phyloP scores from a whole-genome alignment of 1,140 invertebrate species.

The Zophobas atratus region DNA sequence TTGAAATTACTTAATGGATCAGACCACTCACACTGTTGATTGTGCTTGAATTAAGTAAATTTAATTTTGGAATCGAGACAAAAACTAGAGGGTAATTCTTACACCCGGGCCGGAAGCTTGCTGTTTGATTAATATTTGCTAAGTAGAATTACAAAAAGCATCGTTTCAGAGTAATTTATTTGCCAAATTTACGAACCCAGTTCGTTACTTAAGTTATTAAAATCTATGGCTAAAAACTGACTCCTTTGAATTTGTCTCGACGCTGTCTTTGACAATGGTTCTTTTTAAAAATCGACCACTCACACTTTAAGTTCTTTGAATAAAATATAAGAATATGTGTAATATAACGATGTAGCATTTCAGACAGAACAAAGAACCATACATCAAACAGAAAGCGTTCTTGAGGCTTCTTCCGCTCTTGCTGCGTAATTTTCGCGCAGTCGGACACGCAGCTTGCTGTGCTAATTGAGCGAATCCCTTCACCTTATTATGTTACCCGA shows the following conservation, averaged over 20 bases:
- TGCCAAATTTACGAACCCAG: constrained; percentile 13
- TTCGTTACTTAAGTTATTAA: constrained; percentile 18
- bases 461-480: constrained; percentile 48
- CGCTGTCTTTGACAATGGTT: too few relatives aligned
- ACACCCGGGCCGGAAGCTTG: constrained; percentile 27
- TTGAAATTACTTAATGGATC: constrained; percentile 43
- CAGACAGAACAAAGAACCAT: constrained; percentile 17
- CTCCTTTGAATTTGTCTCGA: background rate
- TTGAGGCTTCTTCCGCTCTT: constrained; percentile 39
- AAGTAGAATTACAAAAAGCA: constrained; percentile 24
- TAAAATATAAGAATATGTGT: too few relatives aligned
- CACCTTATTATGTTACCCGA: constrained; percentile 46
- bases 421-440: constrained; percentile 42
- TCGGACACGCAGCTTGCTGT: constrained; percentile 48
- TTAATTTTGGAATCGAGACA: constrained; percentile 31
- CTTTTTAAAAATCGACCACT: too few relatives aligned
- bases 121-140: constrained; percentile 34
- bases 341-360: background rate
- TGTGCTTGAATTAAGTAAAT: constrained; percentile 38
- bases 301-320: too few relatives aligned
- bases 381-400: constrained; percentile 29
- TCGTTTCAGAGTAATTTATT: constrained; percentile 25
- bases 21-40: constrained; percentile 35
- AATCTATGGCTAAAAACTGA: background rate
- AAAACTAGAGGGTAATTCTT: constrained; percentile 35